Evolutionary conservation across 1,140 invertebrate species (phyloP), one percentile per base, ranked within the genome.

Genomic region (Dendrolimus kikuchii): DNA sequence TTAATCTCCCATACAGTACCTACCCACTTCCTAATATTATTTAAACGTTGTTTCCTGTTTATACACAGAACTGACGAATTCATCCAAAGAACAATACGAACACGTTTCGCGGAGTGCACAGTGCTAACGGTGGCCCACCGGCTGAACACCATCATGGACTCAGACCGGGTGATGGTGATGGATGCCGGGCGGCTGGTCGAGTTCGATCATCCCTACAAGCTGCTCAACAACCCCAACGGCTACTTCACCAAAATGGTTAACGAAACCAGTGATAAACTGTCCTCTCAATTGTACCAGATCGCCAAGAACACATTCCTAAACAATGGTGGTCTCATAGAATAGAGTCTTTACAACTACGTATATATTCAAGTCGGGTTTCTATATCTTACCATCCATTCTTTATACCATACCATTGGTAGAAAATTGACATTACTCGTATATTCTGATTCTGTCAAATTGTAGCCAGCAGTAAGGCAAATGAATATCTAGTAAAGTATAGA

Each of bases 81-180:
- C 64, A 92, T 81, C 61, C 89, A 86, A 87, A 90, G 71, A 89
- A 94, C 88, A 51, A 89, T 85, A 77, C 89, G 90, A 53, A 86
- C 86, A 53, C 87, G 89, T 41, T 94, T 94, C 74, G 71, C 74
- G 6, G 83, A 90, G 45, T 92, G 91, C 66, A 94, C 93, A 0
- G 91, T 94, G 4, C 76, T 95, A 9, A 95, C 95, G 1, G 95
- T 96, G 56, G 95, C 95, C 7, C 95, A 96, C 85, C 88, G 95
- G 40, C 80, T 96, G 6, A 93, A 95, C 71, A 96, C 95, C 2
- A 93, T 96, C 44, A 93, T 96, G 91, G 94, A 96, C 72, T 93
- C 91, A 5, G 92, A 92, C 73, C 74, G 89, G 65, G 90, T 96
- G 3, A 85, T 96, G 65, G 94, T 96, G 5, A 90, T 96, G 89